These are phyloP conservation scores for Melanerpes aurifrons DNA, from an alignment of 2,113 vertebrate species.

Conservation along the genomic window DNA sequence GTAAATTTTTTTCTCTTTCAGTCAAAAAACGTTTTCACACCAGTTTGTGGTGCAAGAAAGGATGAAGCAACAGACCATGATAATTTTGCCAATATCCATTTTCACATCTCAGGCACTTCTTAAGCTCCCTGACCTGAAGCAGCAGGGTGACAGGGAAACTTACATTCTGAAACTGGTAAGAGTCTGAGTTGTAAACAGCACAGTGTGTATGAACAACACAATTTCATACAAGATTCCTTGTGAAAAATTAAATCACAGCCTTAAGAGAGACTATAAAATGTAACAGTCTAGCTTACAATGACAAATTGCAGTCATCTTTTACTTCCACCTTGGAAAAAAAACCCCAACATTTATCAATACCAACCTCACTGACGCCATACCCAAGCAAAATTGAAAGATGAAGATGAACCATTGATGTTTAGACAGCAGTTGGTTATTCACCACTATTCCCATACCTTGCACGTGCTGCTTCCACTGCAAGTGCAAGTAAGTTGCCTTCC, in stretches of 20 bases:
- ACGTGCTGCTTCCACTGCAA: constrained; percentile 92
- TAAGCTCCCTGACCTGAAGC: constrained; percentile 7
- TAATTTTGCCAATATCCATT: constrained; percentile 21
- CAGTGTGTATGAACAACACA: neutral
- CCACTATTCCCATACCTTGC: constrained; percentile 77
- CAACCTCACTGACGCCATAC: neutral
- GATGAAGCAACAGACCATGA: constrained; percentile 6
- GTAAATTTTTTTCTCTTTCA: constrained; percentile 1
- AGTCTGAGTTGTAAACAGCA: neutral
- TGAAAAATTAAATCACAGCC: neutral
- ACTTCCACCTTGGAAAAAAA: neutral
- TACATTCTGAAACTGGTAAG: neutral
- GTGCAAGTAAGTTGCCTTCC: constrained; percentile 88
- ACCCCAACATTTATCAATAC: neutral
- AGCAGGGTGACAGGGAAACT: neutral
- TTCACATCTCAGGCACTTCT: constrained; percentile 22
- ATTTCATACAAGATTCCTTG: neutral
- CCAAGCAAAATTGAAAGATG: neutral
- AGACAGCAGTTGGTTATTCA: neutral
- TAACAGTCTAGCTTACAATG: neutral
- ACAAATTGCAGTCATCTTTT: neutral
- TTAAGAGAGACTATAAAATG: neutral
- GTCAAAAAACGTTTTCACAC: constrained; percentile 45
- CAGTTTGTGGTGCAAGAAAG: constrained; percentile 8
- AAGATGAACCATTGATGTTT: neutral